These are phyloP conservation scores for Keiferia lycopersicella DNA, from an alignment of 2,888 invertebrate species.

Conservation along the genomic window DNA sequence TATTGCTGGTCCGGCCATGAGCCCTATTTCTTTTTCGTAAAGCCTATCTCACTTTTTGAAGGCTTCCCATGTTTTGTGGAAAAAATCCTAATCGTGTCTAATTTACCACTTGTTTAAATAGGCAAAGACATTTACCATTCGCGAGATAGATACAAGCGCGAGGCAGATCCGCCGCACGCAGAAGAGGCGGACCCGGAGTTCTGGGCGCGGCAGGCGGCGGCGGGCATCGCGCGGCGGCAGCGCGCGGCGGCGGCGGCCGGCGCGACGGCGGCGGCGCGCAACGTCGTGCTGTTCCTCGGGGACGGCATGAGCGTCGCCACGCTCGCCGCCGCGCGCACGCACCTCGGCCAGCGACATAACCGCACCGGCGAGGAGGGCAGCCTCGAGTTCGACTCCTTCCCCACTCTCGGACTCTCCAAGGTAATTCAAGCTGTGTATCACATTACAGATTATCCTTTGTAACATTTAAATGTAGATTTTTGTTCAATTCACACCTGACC, in stretches of 20 bases:
- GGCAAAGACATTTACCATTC: background rate
- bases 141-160: background rate
- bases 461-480: background rate
- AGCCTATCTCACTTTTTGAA: no score
- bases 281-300: conserved; percentile 85
- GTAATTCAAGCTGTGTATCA: conserved; percentile 28
- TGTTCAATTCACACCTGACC: background rate
- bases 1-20: no score
- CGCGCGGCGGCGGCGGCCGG: conserved; percentile 67
- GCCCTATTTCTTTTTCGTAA: no score
- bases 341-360: conserved; percentile 78
- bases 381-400: conserved; percentile 83
- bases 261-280: conserved; percentile 64
- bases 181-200: conserved; percentile 29
- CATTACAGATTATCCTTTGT: no score
- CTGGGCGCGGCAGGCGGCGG: conserved; percentile 82
- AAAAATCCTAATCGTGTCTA: no score
- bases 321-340: conserved; percentile 81
- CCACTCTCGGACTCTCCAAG: conserved; percentile 70
- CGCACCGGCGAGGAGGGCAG: conserved; percentile 79
- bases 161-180: background rate
- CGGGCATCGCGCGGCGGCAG: conserved; percentile 77
- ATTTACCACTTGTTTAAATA: background rate
- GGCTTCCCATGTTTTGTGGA: no score
- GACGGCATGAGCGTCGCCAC: conserved; percentile 88